Percentiles rank a stretch among this genome's conserved stretches.
These are phyloP conservation scores for Amphiprion percula DNA, from an alignment of 2,113 vertebrate species.

Conservation along the genomic window DNA sequence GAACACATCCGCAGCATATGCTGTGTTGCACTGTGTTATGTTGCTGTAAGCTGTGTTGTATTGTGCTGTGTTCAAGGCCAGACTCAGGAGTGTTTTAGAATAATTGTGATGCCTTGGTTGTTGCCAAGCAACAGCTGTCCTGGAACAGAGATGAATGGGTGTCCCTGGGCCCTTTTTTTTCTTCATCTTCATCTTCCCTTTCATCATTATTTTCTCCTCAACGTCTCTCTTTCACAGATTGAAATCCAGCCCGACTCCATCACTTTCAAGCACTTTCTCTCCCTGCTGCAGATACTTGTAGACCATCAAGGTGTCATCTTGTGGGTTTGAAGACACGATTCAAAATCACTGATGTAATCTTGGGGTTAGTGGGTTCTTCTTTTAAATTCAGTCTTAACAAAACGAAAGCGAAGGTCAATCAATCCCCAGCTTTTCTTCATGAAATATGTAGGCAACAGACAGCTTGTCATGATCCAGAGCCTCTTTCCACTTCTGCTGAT, in stretches of 20 bases:
- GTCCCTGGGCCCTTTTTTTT: conserved; percentile 57
- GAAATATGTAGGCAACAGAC: conserved; percentile 11
- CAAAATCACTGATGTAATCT: not conserved
- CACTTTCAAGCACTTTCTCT: not conserved
- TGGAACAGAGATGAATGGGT: conserved; percentile 62
- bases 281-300: not conserved
- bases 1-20: not conserved
- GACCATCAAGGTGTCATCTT: not conserved
- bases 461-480: not conserved
- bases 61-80: conserved; percentile 56
- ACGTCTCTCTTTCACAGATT: conserved; percentile 3
- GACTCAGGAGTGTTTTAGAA: conserved; percentile 38
- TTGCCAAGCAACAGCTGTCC: conserved; percentile 81
- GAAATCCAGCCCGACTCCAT: not conserved
- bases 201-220: conserved; percentile 25
- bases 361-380: not conserved
- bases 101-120: conserved; percentile 63
- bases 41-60: not conserved
- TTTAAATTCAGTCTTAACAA: not conserved
- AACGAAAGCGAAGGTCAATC: not conserved
- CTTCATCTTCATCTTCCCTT: conserved; percentile 32
- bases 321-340: not conserved
- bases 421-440: not conserved
- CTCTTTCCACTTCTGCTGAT: not conserved
- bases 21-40: not conserved